Percentiles rank a stretch among this genome's conserved stretches.
phyloP scores from a whole-genome alignment of 2,113 vertebrate species.

The Esox niger region DNA sequence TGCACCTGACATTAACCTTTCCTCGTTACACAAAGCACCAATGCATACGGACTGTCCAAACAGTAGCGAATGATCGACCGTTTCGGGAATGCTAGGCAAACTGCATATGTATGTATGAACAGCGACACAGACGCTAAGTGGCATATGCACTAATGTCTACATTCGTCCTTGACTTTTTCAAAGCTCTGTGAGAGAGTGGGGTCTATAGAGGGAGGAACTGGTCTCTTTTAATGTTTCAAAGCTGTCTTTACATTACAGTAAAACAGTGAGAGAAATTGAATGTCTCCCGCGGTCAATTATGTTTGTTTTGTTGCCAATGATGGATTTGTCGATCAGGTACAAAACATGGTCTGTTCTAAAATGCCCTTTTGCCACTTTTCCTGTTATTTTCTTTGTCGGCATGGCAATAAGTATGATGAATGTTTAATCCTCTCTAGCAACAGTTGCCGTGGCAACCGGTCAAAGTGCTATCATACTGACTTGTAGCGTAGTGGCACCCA shows the following conservation, averaged over 20 bases:
- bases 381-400: slow-evolving; percentile 29
- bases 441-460: slow-evolving; percentile 57
- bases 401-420: slow-evolving; percentile 59
- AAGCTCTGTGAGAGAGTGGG: slow-evolving; percentile 17
- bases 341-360: slow-evolving; percentile 38
- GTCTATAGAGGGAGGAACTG: slow-evolving; percentile 4
- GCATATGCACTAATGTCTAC: not conserved
- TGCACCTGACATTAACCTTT: slow-evolving; percentile 4
- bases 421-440: slow-evolving; percentile 38
- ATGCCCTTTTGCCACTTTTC: slow-evolving; percentile 22
- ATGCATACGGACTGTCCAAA: slow-evolving; percentile 30
- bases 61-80: slow-evolving; percentile 21
- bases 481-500: slow-evolving; percentile 14
- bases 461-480: slow-evolving; percentile 31
- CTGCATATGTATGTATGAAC: not conserved
- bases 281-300: slow-evolving; percentile 12
- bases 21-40: slow-evolving; percentile 17
- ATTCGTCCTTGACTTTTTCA: slow-evolving; percentile 10
- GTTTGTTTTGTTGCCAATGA: slow-evolving; percentile 33
- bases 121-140: not conserved
- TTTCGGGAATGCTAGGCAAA: slow-evolving; percentile 16
- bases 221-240: slow-evolving; percentile 12
- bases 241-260: slow-evolving; percentile 19
- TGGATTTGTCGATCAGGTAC: slow-evolving; percentile 53
- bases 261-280: slow-evolving; percentile 26